Evolutionary conservation across 2,113 vertebrate species (phyloP), one percentile per base, ranked within the genome.

Genomic region (Gambusia holbrooki): DNA sequence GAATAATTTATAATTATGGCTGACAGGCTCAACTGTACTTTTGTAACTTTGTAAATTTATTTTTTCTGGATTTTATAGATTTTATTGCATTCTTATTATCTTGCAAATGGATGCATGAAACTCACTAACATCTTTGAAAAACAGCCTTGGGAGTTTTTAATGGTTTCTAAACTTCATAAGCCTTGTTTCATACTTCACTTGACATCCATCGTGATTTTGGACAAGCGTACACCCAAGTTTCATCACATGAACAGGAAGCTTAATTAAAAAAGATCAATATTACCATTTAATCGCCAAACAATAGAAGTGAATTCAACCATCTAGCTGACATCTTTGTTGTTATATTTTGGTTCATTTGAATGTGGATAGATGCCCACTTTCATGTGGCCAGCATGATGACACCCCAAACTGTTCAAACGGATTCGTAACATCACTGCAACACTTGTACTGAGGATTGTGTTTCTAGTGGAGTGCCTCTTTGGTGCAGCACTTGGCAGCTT

Each of bases 401-500:
- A 58, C 12, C 27, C 27, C 6, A 10, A 69, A 70, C 9, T 32
- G 22, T 73, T 17, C 29, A 65, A 64, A 64, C 33, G 9, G n/a
- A 73, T 65, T 62, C 42, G 8, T 40, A 73, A 83, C 29, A 42
- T 33, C 62, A 64, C 29, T 58, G 27, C 67, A 84, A 14, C 15
- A 63, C 29, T 61, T 70, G 48, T 58, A 45, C 45, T 60, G 68
- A 73, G 63, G 61, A 69, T 79, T 62, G 4, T 67, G n/a, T 80
- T 81, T 68, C 64, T 14, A 66, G 30, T 54, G 14, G 32, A 80
- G 48, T 27, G 29, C 54, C 65, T 80, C 72, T 71, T 76, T 69
- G 77, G 62, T 48, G 62, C 66, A 51, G 71, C 80, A 58, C 58
- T 74, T 82, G 77, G 73, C 62, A 81, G 79, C 73, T 74, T 64